Conservation (phyloP, 2,888 invertebrate species). For the Drosophila falleni region DNA sequence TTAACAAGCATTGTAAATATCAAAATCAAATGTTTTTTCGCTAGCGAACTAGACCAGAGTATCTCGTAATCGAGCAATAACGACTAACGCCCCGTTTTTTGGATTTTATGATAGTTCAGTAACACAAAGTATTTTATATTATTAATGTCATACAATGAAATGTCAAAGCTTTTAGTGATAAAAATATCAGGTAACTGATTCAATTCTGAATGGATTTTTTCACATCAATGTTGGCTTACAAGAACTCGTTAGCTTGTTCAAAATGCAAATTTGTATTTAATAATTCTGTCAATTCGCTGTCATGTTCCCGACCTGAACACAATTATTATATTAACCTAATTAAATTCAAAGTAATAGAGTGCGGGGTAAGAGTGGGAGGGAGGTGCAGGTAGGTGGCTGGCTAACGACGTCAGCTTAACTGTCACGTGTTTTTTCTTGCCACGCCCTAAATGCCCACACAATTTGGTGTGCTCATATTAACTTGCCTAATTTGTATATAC, state of each 20-base stretch:
- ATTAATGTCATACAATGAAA: not conserved
- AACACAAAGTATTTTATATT: not conserved
- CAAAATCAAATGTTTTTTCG: too few relatives aligned
- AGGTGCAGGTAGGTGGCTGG: not conserved
- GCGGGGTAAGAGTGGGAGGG: not conserved
- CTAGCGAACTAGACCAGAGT: too few relatives aligned
- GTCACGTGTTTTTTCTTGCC: conserved; percentile 22
- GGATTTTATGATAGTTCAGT: not conserved
- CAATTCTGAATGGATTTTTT: not conserved
- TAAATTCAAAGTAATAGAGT: conserved; percentile 31
- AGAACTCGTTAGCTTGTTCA: not conserved
- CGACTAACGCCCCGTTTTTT: not conserved
- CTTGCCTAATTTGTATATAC: conserved; percentile 37
- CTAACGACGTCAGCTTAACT: conserved; percentile 28
- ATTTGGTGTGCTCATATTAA: conserved; percentile 18
- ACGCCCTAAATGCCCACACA: conserved; percentile 32
- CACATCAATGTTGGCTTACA: not conserved
- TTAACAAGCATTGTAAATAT: too few relatives aligned
- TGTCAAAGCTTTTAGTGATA: not conserved
- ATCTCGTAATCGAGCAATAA: too few relatives aligned
- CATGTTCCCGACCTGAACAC: not conserved
- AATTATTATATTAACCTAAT: conserved; percentile 45
- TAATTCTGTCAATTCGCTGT: conserved; percentile 6
- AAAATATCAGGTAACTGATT: not conserved
- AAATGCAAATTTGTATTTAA: not conserved